Percentiles rank a stretch among this genome's conserved stretches.
These are phyloP conservation scores for Scaptodrosophila latifasciaeformis DNA, from an alignment of 2,888 invertebrate species.

Conservation along the genomic window DNA sequence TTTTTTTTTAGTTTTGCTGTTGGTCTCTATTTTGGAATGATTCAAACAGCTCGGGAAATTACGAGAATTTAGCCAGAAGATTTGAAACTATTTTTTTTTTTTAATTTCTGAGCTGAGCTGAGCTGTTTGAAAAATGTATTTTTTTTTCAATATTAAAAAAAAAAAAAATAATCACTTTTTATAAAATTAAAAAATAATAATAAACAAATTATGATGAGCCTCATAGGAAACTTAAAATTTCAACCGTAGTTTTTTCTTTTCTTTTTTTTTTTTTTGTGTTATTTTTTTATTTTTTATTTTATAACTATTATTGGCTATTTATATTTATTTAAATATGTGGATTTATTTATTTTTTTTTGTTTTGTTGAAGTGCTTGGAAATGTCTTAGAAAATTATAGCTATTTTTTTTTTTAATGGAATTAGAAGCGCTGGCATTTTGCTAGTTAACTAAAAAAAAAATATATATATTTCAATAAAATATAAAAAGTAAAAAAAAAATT, in stretches of 20 bases:
- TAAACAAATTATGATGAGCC: slow-evolving; percentile 70
- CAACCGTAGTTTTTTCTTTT: slow-evolving; percentile 72
- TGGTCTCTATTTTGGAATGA: too few species aligned
- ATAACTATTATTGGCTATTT: slow-evolving; percentile 11
- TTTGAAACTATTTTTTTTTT: too few species aligned
- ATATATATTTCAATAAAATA: too few species aligned
- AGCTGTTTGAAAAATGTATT: neutral
- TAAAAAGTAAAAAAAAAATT: slow-evolving; percentile 9
- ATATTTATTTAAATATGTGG: slow-evolving; percentile 19
- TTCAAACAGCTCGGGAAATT: too few species aligned
- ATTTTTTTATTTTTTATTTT: slow-evolving; percentile 7
- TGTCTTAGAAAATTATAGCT: slow-evolving; percentile 6
- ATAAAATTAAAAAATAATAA: slow-evolving; percentile 23
- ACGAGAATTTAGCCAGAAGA: too few species aligned
- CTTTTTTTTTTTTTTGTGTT: too few species aligned
- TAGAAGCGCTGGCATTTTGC: slow-evolving; percentile 34
- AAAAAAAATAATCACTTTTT: slow-evolving; percentile 13
- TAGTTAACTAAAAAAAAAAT: slow-evolving; percentile 49
- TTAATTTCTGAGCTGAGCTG: neutral
- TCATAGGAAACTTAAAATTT: slow-evolving; percentile 75
- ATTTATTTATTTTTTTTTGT: slow-evolving; percentile 7
- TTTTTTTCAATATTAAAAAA: neutral
- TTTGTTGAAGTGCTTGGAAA: slow-evolving; percentile 6
- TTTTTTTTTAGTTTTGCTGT: slow-evolving; percentile 18
- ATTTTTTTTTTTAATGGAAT: slow-evolving; percentile 19